phyloP scores from a whole-genome alignment of 1,140 invertebrate genomes.

The Drosophila malerkotliana region DNA sequence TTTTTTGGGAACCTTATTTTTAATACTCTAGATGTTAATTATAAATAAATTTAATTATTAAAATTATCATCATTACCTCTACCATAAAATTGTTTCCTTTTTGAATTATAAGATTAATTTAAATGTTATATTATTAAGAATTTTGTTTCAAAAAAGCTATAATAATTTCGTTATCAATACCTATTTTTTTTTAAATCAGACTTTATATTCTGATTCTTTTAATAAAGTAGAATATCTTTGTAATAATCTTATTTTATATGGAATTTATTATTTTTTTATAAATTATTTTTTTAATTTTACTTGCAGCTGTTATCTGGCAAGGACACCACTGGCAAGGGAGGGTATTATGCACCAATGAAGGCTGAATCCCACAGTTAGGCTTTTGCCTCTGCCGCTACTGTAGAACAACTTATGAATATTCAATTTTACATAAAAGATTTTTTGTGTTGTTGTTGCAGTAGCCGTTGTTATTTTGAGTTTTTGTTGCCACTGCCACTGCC shows the following conservation, averaged over 20 bases:
- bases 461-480: slow-evolving; percentile 75
- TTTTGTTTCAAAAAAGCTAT: no score
- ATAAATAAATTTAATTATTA: no score
- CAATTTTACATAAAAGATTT: slow-evolving; percentile 82
- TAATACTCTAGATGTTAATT: not conserved
- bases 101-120: no score
- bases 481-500: slow-evolving; percentile 37
- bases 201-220: not conserved
- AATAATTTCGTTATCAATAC: no score
- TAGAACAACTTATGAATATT: slow-evolving; percentile 79
- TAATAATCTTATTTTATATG: no score
- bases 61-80: no score
- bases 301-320: not conserved
- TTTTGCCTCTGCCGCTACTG: slow-evolving; percentile 39
- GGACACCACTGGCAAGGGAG: slow-evolving; percentile 1
- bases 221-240: not conserved
- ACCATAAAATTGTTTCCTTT: no score
- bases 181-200: no score
- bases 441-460: slow-evolving; percentile 59
- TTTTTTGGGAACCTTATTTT: not conserved
- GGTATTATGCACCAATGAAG: slow-evolving; percentile 11
- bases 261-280: not conserved
- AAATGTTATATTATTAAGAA: no score
- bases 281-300: not conserved
- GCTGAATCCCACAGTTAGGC: slow-evolving; percentile 54